phyloP scores from a whole-genome alignment of 2,888 invertebrate genomes.

The Argyresthia goedartella region DNA sequence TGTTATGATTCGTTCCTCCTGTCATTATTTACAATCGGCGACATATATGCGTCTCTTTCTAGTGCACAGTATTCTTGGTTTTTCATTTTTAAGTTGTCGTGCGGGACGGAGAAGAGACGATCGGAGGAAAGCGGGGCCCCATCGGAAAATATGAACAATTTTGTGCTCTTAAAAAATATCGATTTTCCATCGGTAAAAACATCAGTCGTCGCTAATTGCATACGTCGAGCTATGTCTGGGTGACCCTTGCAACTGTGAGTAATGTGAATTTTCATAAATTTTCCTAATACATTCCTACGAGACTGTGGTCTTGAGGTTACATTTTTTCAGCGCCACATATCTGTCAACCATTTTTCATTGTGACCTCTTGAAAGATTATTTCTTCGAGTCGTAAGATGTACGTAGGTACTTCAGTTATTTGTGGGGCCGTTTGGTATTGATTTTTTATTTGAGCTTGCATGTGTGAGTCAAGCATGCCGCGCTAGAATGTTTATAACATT shows the following conservation, averaged over 20 bases:
- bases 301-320: conserved; percentile 50
- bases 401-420: too few species aligned
- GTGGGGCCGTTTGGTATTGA: conserved; percentile 32
- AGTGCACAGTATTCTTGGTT: conserved; percentile 55
- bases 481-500: conserved; percentile 61
- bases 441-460: conserved; percentile 37
- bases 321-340: conserved; percentile 51
- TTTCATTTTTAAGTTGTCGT: conserved; percentile 61
- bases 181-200: conserved; percentile 64
- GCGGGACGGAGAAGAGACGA: conserved; percentile 35
- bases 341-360: conserved; percentile 33
- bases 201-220: conserved; percentile 44
- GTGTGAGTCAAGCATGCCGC: conserved; percentile 37
- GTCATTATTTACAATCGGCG: conserved; percentile 61
- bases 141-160: conserved; percentile 63
- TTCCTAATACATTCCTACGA: conserved; percentile 26
- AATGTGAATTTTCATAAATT: conserved; percentile 40
- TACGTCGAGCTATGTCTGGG: conserved; percentile 34
- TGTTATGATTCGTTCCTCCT: conserved; percentile 55
- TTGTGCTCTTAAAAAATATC: conserved; percentile 63
- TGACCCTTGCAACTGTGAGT: conserved; percentile 37
- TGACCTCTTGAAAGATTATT: conserved; percentile 1
- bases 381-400: too few species aligned
- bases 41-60: conserved; percentile 55
- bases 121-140: conserved; percentile 43